Base-by-base conservation (phyloP, 2,888 invertebrate genomes). In the Agrotis puta region DNA sequence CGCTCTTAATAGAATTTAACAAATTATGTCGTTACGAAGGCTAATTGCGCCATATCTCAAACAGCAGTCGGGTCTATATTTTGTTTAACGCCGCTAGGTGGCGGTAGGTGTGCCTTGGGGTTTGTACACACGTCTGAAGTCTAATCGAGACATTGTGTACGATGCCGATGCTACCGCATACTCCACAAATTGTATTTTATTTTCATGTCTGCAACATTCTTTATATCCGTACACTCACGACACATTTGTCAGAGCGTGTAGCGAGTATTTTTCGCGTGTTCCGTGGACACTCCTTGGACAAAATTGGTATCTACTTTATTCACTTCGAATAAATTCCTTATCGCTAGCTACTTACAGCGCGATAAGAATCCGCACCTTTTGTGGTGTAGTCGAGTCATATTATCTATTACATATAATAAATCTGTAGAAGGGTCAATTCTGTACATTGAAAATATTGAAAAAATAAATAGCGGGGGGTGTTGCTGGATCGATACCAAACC, bases 21-120 rank as follows among this genome's bases (percentile, higher is more conserved):
- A 74, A 83, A 79, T 79, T 80, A 83, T 83, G 81, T 80, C 80
- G 64, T 83, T 79, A 74, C 27, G 58, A 27, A 68, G 81, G 84
- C 84, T 83, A 79, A 79, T 83, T 79, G 79, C 68, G 75, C 48
- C 64, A 83, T 79, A 79, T 83, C 62, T 79, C 79, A 79, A 68
- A 83, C 64, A 73, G 53, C 64, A 74, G 80, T 64, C 58, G 53
- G 20, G 63, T 50, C 39, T 63, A 47, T n/a, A 64, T 74, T 66
- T 69, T 53, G 65, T 68, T 74, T 79, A 63, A 58, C 47, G 22
- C 48, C 81, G 59, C 69, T 69, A 79, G 82, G 65, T 85, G 81
- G 85, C 85, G 79, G 54, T 85, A 79, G 54, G 56, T 74, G 74
- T 63, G 45, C 53, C 50, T 51, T 39, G 11, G 50, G 51, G 43